phyloP scores from a whole-genome alignment of 2,888 invertebrate genomes.

The Stenolophus ochropezus region DNA sequence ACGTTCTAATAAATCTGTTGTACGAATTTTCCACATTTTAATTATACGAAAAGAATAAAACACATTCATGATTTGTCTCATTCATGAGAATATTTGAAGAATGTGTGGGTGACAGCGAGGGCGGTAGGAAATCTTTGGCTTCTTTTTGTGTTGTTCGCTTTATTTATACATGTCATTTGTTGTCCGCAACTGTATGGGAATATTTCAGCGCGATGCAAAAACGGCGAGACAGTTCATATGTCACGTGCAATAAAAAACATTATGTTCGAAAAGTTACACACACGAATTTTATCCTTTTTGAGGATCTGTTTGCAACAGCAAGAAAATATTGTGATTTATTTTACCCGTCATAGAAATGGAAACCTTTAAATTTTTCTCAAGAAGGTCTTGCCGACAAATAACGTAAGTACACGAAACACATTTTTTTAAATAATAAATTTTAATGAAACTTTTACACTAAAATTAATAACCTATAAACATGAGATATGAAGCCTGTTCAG shows the following conservation, averaged over 20 bases:
- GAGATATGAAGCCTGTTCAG: background rate
- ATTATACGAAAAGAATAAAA: background rate
- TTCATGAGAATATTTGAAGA: background rate
- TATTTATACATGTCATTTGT: conserved; percentile 2
- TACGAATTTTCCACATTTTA: background rate
- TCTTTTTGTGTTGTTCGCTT: conserved; percentile 9
- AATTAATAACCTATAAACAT: background rate
- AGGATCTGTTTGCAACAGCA: conserved; percentile 2
- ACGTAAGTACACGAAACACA: too few relatives aligned
- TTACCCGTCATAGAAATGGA: background rate
- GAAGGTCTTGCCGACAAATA: background rate
- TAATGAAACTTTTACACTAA: background rate
- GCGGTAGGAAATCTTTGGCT: background rate
- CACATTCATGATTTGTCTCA: background rate
- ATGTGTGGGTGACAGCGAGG: background rate
- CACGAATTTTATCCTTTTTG: background rate
- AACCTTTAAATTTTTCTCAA: background rate
- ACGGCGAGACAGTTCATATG: conserved; percentile 9
- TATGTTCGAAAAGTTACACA: conserved; percentile 2
- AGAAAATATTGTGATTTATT: background rate
- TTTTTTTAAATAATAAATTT: background rate
- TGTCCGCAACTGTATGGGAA: conserved; percentile 5
- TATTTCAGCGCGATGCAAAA: conserved; percentile 14
- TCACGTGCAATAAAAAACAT: conserved; percentile 12
- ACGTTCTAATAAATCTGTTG: too few relatives aligned